Conservation (phyloP, 2,113 vertebrate species). For the western clawed frog (Xenopus tropicalis) region UCB_Xtro_10.0 CM004444.2:131706501-131707000, state of each 20-base stretch:
- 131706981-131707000: neutral
- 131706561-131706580: conserved; percentile 7
- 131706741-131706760: neutral
- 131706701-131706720: neutral
- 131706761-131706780: neutral
- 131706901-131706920: conserved; percentile 11
- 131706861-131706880: conserved; percentile 43
- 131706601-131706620: conserved; percentile 22
- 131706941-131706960: neutral
- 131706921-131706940: conserved; percentile 19
- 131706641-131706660: conserved; percentile 25
- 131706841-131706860: neutral
- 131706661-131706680: conserved; percentile 15
- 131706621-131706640: neutral
- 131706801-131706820: neutral
- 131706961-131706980: neutral
- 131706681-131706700: conserved; percentile 19
- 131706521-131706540: neutral
- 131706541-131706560: neutral
- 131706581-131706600: neutral
- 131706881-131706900: conserved; percentile 4
- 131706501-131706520: neutral
- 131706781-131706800: conserved; percentile 6
- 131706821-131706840: neutral
- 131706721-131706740: neutral